Evolutionary conservation across 2,888 invertebrate species (phyloP), one percentile per base, ranked within the genome.

Genomic region (Idaea biselata): DNA sequence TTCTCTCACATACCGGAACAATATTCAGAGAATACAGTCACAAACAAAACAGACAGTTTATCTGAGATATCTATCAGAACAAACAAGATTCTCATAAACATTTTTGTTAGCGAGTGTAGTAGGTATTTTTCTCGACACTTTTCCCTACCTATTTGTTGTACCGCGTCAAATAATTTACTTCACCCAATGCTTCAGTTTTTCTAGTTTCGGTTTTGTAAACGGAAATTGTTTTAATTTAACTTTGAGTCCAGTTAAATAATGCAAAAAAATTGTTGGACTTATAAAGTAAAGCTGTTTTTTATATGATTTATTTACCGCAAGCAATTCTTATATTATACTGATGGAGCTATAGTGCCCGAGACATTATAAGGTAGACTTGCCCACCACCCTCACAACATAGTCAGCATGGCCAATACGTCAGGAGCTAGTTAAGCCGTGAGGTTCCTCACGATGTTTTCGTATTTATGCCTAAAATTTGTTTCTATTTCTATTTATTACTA

Each of bases 31-130:
- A 44, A 44, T 44, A 44, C 44, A 44, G 44, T 44, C 44, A 44
- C 44, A 44, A 44, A 44, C 44, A 44, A 44, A 44, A 44, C 14
- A 44, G 3, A 44, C 44, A 44, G 44, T 44, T 25, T 44, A 44
- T 44, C 44, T 11, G 44, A 8, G 44, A 44, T 44, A 44, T 44
- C 63, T 58, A 54, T 71, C 68, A 72, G 72, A 71, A 69, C 69
- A 71, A 56, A 65, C 56, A 59, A 31, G 62, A 44, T 59, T 59
- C 59, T 62, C 17, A 62, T 54, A 69, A 63, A 60, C 62, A 56
- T 16, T 59, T 61, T 61, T 58, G 31, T 31, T 33, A 8, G 55
- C 18, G 44, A 44, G 14, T 44, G 44, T 44, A 44, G 44, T 44
- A 14, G 44, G 44, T 44, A 44, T 44, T 44, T 44, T 44, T 44